Conservation (phyloP, 2,113 vertebrate species). For the Chinchilla lanigera region DNA sequence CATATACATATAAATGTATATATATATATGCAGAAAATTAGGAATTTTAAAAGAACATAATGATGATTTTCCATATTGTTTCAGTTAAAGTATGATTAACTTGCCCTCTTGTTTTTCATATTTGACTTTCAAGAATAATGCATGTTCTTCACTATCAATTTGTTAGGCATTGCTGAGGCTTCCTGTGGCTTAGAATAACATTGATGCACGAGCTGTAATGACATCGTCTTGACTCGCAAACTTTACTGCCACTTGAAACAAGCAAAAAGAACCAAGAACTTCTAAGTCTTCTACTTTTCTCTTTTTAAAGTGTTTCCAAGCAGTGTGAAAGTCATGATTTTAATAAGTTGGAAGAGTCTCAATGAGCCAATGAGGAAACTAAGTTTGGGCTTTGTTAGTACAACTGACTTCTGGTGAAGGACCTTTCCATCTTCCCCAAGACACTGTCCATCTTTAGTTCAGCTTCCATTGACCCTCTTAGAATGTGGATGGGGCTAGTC, state of each 20-base stretch:
- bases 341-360: not conserved
- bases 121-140: conserved; percentile 18
- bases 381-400: not conserved
- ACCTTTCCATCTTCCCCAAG: not conserved
- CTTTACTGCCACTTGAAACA: not conserved
- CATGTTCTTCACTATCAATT: not conserved
- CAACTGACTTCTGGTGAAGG: not conserved
- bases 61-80: not conserved
- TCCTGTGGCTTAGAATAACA: not conserved
- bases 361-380: not conserved
- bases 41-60: not conserved
- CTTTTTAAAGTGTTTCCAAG: not conserved
- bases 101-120: not conserved
- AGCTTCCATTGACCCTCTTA: not conserved
- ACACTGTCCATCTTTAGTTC: not conserved
- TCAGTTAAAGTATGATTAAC: not conserved
- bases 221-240: not conserved
- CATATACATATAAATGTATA: too few species aligned
- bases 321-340: not conserved
- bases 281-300: not conserved
- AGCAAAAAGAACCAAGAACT: not conserved
- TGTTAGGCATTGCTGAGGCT: not conserved
- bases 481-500: not conserved
- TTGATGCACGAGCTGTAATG: not conserved
- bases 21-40: too few species aligned